Base-by-base conservation (phyloP, 2,888 invertebrate genomes). In the Stenchaetothrips biformis region DNA sequence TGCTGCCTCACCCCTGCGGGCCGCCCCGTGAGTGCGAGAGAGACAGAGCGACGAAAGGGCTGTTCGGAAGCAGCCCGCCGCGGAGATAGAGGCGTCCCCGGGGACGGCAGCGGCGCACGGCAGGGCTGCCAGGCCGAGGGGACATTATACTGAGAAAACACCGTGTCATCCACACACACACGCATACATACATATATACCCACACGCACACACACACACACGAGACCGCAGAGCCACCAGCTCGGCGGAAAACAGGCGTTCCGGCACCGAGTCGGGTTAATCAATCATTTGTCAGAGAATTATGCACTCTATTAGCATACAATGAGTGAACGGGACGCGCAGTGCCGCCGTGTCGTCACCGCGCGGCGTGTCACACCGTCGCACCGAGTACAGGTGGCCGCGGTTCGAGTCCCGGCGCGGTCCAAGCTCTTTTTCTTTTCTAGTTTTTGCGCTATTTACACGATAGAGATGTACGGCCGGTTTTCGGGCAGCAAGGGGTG, bases 241-340 rank as follows among this genome's bases (percentile, higher is more conserved):
- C 37, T 37, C 37, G 37, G 37, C 37, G 37, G 37, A 37, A 37
- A 37, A 37, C 37, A 37, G 37, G 37, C 37, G 37, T 37, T 37
- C 37, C 37, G 37, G 37, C 37, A 37, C 37, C 37, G 37, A 37
- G 37, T 37, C 37, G 37, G 53, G 53, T 25, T 74, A 74, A 74
- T 74, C 67, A 74, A 74, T 74, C 67, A 74, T 74, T 74, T 74
- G 21, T 21, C 67, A 25, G 67, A 25, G 67, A 21, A 74, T 74
- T 74, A 74, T 74, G 67, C 25, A 53, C 67, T 11, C 21, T 11
- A 74, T 74, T 74, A 74, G 21, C 67, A 74, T 74, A 74, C 67
- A 74, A 74, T 74, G 67, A 9, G 67, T 67, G 67, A 25, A 53
- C 16, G 13, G 53, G 53, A 16, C 53, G 53, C 53, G 37, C 37